These are phyloP conservation scores for Micrastur ruficollis DNA, from an alignment of 2,797 vertebrate species.

Conservation along the genomic window DNA sequence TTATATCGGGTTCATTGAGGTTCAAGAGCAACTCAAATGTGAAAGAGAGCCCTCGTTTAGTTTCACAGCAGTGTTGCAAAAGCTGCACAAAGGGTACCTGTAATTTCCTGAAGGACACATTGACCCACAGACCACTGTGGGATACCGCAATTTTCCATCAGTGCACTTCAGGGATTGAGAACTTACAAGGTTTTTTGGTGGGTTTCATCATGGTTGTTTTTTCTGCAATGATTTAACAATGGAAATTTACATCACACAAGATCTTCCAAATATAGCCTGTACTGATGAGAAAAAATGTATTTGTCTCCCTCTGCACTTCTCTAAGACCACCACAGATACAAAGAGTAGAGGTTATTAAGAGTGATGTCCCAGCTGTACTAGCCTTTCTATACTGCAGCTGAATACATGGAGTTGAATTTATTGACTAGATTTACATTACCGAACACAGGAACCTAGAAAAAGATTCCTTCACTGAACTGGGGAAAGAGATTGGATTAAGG, in stretches of 20 bases:
- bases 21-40: not conserved
- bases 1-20: not conserved
- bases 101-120: not conserved
- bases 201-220: not conserved
- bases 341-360: not conserved
- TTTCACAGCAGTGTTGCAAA: not conserved
- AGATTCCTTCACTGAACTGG: not conserved
- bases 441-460: not conserved
- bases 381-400: not conserved
- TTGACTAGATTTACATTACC: not conserved
- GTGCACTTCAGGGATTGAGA: not conserved
- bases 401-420: not conserved
- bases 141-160: not conserved
- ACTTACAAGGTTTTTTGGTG: not conserved
- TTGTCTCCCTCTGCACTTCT: constrained; percentile 7
- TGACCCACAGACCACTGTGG: not conserved
- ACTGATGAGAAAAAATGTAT: constrained; percentile 30
- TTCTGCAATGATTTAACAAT: not conserved
- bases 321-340: constrained; percentile 2
- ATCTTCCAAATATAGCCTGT: constrained; percentile 3
- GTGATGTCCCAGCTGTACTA: not conserved
- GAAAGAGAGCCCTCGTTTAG: not conserved
- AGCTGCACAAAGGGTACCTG: not conserved
- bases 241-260: not conserved
- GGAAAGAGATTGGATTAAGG: not conserved